Conservation (phyloP, 2,113 vertebrate genomes). For the Rhinogobius similis region DNA sequence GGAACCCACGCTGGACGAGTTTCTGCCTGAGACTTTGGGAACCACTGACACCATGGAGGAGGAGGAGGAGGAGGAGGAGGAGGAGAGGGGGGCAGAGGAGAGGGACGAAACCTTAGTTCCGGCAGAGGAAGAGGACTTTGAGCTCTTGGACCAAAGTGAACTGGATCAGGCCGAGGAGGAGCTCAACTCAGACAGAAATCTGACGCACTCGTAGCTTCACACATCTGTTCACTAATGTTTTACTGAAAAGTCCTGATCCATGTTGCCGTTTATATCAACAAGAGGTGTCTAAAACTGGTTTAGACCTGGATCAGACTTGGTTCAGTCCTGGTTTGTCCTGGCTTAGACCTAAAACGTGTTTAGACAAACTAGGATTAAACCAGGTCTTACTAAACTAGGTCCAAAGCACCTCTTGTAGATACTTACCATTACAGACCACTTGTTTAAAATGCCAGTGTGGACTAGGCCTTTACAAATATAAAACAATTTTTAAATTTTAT, state of each 20-base stretch:
- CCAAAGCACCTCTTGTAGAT: not conserved
- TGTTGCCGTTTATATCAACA: not conserved
- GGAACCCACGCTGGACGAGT: constrained; percentile 70
- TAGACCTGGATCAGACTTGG: not conserved
- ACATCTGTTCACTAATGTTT: constrained; percentile 72
- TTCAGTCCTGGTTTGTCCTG: no score
- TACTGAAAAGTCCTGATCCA: not conserved
- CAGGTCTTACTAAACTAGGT: no score
- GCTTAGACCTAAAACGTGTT: no score
- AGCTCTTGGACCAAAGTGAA: constrained; percentile 98
- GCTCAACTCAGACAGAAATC: constrained; percentile 72
- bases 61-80: constrained; percentile 47
- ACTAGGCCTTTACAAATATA: not conserved
- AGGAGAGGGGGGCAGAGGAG: constrained; percentile 30
- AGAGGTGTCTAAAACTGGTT: not conserved
- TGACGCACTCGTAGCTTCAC: constrained; percentile 46
- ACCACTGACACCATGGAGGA: constrained; percentile 24
- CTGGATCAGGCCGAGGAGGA: constrained; percentile 89
- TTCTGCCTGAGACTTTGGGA: constrained; percentile 71
- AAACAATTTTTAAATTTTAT: constrained; percentile 17
- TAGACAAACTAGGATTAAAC: no score
- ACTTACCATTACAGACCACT: not conserved
- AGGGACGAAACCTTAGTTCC: constrained; percentile 71
- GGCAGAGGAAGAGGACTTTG: constrained; percentile 90
- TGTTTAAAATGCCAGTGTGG: not conserved